Evolutionary conservation across 2,113 vertebrate species (phyloP).

Genomic region (Dascyllus trimaculatus): DNA sequence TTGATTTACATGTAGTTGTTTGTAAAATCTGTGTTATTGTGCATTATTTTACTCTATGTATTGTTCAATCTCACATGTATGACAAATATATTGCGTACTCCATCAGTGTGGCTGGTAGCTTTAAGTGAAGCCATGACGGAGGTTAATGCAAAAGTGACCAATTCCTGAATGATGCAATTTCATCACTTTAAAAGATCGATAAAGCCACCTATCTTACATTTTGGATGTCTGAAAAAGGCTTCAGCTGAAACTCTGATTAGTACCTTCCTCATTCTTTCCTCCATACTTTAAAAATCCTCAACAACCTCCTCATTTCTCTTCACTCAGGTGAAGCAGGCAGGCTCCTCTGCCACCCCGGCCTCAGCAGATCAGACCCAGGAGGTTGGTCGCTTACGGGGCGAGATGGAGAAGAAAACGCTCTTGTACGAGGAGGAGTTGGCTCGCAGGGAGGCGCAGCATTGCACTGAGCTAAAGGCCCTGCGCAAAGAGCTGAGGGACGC

Average conservation of each 20-base stretch:
- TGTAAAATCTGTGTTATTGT: too few relatives aligned
- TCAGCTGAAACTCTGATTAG: neutral
- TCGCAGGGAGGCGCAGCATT: constrained; percentile 91
- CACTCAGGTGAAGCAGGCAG: constrained; percentile 90
- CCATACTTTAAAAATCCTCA: neutral
- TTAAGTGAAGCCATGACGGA: too few relatives aligned
- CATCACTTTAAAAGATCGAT: too few relatives aligned
- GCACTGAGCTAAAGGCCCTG: constrained; percentile 91
- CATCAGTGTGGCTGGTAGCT: too few relatives aligned
- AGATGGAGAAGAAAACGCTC: constrained; percentile 94
- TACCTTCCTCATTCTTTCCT: neutral
- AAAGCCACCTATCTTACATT: too few relatives aligned
- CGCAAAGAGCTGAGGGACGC: constrained; percentile 95
- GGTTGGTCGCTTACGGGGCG: constrained; percentile 90
- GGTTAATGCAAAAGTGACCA: too few relatives aligned
- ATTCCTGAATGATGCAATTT: too few relatives aligned
- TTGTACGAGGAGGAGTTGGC: constrained; percentile 93
- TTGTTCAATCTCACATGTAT: too few relatives aligned
- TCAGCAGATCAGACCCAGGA: constrained; percentile 93
- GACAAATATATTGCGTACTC: too few relatives aligned
- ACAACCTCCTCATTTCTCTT: neutral
- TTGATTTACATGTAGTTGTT: too few relatives aligned
- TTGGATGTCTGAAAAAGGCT: too few relatives aligned
- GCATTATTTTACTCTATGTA: too few relatives aligned
- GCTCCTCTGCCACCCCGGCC: constrained; percentile 80